phyloP scores from a whole-genome alignment of 2,888 invertebrate species.

The Vannuccia rotundouncinata region DNA sequence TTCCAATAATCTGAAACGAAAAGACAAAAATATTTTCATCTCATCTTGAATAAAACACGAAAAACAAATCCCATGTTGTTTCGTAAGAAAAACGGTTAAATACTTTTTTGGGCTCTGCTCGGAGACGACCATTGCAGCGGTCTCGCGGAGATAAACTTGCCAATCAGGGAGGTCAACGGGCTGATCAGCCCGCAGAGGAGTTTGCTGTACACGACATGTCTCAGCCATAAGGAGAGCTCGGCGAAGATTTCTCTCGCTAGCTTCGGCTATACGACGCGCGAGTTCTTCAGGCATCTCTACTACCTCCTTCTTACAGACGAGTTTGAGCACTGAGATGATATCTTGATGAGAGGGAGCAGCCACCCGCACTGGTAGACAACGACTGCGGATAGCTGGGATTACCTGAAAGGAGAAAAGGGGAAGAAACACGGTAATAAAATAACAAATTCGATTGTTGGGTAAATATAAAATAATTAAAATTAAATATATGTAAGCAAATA shows the following conservation, averaged over 20 bases:
- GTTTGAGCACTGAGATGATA: slow-evolving; percentile 51
- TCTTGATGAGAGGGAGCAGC: slow-evolving; percentile 75
- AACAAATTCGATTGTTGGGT: too few relatives aligned
- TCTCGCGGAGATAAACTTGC: slow-evolving; percentile 77
- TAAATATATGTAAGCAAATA: too few relatives aligned
- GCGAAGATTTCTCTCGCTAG: slow-evolving; percentile 78
- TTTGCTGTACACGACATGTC: slow-evolving; percentile 80
- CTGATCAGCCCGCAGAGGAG: slow-evolving; percentile 66
- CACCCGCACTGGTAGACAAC: slow-evolving; percentile 84
- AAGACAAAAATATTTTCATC: too few relatives aligned
- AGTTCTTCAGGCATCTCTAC: slow-evolving; percentile 70
- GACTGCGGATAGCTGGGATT: slow-evolving; percentile 88
- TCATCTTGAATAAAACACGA: too few relatives aligned
- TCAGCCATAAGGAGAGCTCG: slow-evolving; percentile 86
- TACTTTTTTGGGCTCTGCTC: slow-evolving; percentile 72
- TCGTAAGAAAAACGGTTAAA: too few relatives aligned
- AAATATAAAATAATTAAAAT: too few relatives aligned
- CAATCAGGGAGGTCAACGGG: slow-evolving; percentile 82
- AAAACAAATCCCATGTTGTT: too few relatives aligned
- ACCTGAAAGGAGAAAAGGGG: slow-evolving; percentile 54
- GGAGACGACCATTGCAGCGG: slow-evolving; percentile 74
- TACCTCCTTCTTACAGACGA: slow-evolving; percentile 63
- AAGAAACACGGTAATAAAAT: neutral
- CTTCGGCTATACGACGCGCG: slow-evolving; percentile 69
- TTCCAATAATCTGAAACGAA: slow-evolving; percentile 65